Percentiles rank a stretch among this genome's conserved stretches.
These are phyloP conservation scores for Cyphomyrmex costatus DNA, from an alignment of 1,140 invertebrate genomes.

Conservation along the genomic window DNA sequence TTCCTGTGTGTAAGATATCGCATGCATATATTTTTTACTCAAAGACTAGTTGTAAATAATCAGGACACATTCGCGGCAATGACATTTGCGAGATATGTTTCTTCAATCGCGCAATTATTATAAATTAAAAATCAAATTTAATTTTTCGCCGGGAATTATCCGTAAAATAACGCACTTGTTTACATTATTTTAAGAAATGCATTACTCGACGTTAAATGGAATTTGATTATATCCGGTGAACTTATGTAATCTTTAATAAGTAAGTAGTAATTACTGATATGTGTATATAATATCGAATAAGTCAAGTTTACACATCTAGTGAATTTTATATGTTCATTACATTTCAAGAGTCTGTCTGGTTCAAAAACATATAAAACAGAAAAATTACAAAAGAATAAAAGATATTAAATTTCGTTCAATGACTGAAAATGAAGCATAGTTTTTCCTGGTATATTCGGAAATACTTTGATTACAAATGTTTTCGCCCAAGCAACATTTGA, in stretches of 20 bases:
- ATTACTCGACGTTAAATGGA: not conserved
- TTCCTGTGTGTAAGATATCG: not conserved
- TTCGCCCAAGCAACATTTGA: not conserved
- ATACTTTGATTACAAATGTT: not conserved
- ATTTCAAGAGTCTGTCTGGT: no score
- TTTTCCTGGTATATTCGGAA: not conserved
- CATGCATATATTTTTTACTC: not conserved
- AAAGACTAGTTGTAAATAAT: not conserved
- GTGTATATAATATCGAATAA: no score
- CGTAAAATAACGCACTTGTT: not conserved
- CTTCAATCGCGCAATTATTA: not conserved
- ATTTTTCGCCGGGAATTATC: not conserved
- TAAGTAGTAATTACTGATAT: no score
- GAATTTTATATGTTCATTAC: no score
- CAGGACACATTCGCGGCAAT: not conserved
- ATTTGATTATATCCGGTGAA: not conserved
- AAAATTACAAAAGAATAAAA: no score
- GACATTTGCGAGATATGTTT: constrained; percentile 10
- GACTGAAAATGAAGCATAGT: not conserved
- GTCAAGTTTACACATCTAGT: no score
- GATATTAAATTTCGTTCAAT: not conserved
- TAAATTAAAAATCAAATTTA: not conserved
- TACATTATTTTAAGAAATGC: not conserved
- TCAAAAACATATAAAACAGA: no score
- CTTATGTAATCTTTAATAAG: not conserved